phyloP scores from a whole-genome alignment of 2,113 vertebrate genomes.

The Eulemur rufifrons region DNA sequence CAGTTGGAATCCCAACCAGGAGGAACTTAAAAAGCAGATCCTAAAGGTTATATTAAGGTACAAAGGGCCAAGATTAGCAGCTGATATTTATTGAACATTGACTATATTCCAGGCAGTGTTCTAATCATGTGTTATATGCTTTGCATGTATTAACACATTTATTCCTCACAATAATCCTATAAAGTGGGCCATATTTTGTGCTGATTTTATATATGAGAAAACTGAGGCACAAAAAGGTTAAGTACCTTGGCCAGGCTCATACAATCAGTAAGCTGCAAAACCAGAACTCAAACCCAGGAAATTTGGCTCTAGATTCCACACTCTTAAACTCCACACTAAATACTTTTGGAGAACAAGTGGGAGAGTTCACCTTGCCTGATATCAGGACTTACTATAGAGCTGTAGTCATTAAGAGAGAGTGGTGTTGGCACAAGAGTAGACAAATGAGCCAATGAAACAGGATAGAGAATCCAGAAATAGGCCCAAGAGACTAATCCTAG shows the following conservation, averaged over 20 bases:
- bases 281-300: background rate
- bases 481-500: background rate
- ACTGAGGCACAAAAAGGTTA: background rate
- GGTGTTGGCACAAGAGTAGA: background rate
- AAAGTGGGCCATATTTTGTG: background rate
- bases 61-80: background rate
- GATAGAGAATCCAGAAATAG: background rate
- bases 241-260: background rate
- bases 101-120: background rate
- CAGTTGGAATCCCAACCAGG: background rate
- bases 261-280: background rate
- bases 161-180: background rate
- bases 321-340: background rate
- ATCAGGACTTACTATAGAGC: background rate
- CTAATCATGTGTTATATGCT: background rate
- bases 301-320: background rate
- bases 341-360: background rate
- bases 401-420: background rate
- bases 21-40: background rate
- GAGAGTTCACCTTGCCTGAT: background rate
- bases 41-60: background rate
- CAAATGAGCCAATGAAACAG: background rate
- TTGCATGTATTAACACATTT: background rate
- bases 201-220: background rate
- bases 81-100: background rate